phyloP scores from a whole-genome alignment of 2,888 invertebrate genomes.

The Loripinus fragilis region DNA sequence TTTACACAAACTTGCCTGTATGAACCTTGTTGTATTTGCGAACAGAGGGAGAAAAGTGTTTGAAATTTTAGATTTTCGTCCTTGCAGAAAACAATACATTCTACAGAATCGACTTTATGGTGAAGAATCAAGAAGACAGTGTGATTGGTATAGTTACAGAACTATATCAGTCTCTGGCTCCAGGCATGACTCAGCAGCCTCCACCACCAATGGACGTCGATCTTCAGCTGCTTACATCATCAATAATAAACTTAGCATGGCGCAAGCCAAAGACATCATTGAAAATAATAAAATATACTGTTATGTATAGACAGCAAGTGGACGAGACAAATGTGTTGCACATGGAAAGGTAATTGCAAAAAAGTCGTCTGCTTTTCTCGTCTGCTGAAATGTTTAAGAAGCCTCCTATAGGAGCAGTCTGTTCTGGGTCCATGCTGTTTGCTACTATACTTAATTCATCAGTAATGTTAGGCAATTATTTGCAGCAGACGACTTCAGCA shows the following conservation, averaged over 20 bases:
- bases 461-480: too few relatives aligned
- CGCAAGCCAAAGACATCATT: constrained; percentile 46
- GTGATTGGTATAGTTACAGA: constrained; percentile 53
- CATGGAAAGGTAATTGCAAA: too few relatives aligned
- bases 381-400: too few relatives aligned
- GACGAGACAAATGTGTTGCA: constrained; percentile 7
- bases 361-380: too few relatives aligned
- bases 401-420: too few relatives aligned
- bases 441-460: too few relatives aligned
- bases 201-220: constrained; percentile 57
- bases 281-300: constrained; percentile 53
- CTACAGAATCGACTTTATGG: constrained; percentile 60
- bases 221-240: constrained; percentile 25
- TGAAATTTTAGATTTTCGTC: neutral
- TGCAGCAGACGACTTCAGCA: too few relatives aligned
- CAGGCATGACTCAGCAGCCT: constrained; percentile 47
- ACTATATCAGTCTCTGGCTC: constrained; percentile 53
- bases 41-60: too few relatives aligned
- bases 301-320: constrained; percentile 44
- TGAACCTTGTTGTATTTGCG: too few relatives aligned
- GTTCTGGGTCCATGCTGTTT: too few relatives aligned
- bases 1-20: too few relatives aligned
- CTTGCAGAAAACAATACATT: constrained; percentile 56
- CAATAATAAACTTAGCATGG: constrained; percentile 47
- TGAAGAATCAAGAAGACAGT: constrained; percentile 55